Evolutionary conservation across 2,797 vertebrate species (phyloP), one percentile per base, ranked within the genome.

Genomic region (Sebastes kiyomatsui): DNA sequence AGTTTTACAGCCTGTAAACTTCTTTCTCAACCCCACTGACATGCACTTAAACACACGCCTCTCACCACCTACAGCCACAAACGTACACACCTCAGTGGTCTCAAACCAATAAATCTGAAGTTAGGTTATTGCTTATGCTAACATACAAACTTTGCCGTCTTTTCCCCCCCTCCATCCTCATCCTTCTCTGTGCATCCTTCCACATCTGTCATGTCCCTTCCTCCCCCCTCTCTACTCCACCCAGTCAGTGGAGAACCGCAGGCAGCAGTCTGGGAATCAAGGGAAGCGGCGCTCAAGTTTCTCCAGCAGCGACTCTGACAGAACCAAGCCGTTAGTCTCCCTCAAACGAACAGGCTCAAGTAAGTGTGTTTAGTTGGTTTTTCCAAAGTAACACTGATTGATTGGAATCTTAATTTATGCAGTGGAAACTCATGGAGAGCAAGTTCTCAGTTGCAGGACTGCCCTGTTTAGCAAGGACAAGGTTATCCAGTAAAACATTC

Each of bases 281-380:
- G 95, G 95, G 85, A 98, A 98, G 88, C 94, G 96, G n/a, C 96
- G 97, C 2, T 97, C 97, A 4, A 97, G 97, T 72, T 97, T 97
- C 85, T 98, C 97, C 92, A 98, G 97, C 13, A 96, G 96, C 69
- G 97, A 97, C 78, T 96, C 96, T 0, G 95, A 96, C 56, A 96
- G 95, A 22, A 94, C 95, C 80, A 97, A 98, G 69, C 93, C 97
- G 0, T 93, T 96, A 61, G 95, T 96, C 88, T 97, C 97, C 83
- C 96, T 98, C 90, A 98, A 98, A 88, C 95, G 96, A 72, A 96
- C 97, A 0, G 97, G 96, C 0, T 99, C 98, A 20, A 98, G 98
- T 99, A 96, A 92, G 93, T 87, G 11, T 16, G 5, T 30, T 49
- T 18, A 8, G 13, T 11, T 59, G 49, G 14, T 67, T 70, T 67